These are phyloP conservation scores for Metallyticus violacea DNA, from an alignment of 2,888 invertebrate genomes.

Conservation along the genomic window DNA sequence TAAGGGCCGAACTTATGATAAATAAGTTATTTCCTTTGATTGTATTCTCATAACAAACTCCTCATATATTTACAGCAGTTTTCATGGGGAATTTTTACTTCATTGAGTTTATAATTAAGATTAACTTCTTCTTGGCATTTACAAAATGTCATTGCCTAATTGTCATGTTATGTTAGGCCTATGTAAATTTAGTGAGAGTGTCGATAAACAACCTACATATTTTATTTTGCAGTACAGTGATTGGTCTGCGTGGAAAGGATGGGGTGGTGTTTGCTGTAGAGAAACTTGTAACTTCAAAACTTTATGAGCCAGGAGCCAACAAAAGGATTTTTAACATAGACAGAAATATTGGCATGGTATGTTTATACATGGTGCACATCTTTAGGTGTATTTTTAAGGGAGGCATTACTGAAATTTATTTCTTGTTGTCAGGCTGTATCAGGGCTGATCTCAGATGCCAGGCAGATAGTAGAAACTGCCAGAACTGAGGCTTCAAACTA, in stretches of 20 bases:
- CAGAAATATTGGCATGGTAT: conserved; percentile 89
- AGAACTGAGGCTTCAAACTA: conserved; percentile 93
- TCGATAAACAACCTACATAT: too few species aligned
- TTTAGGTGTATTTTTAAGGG: not conserved
- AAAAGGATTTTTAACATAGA: conserved; percentile 91
- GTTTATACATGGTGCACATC: conserved; percentile 29
- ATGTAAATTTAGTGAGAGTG: too few species aligned
- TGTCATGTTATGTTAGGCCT: too few species aligned
- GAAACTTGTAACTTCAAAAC: conserved; percentile 89
- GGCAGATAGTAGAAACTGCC: conserved; percentile 89
- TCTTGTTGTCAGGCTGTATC: conserved; percentile 69
- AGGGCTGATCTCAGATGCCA: conserved; percentile 90
- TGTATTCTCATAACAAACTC: too few species aligned
- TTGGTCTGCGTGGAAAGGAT: conserved; percentile 92
- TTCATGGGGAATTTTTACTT: too few species aligned
- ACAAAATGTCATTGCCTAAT: too few species aligned
- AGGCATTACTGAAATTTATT: not conserved
- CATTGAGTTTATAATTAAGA: too few species aligned
- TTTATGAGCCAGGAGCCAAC: conserved; percentile 90
- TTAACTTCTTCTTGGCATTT: too few species aligned
- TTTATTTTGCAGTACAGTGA: conserved; percentile 78
- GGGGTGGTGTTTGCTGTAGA: conserved; percentile 97
- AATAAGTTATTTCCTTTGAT: too few species aligned
- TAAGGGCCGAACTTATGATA: too few species aligned
- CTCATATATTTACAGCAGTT: too few species aligned